Percentiles rank a stretch among this genome's conserved stretches.
phyloP scores from a whole-genome alignment of 2,888 invertebrate genomes.

The Amblyteles armatorius region DNA sequence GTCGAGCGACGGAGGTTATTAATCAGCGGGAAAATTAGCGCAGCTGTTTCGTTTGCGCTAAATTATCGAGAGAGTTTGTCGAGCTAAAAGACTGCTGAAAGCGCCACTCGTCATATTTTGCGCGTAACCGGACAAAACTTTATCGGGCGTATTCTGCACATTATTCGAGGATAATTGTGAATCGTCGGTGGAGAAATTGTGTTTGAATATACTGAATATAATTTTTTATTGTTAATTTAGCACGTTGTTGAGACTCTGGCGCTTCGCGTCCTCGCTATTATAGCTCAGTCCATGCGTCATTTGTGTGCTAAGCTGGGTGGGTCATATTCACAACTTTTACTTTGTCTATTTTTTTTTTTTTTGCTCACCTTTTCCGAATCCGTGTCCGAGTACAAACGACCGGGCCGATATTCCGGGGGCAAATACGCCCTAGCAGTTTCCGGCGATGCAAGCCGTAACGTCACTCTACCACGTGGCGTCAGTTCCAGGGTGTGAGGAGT shows the following conservation, averaged over 20 bases:
- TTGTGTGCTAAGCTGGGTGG: background rate
- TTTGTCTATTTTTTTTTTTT: conserved; percentile 18
- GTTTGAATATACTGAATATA: background rate
- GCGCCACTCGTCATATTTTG: background rate
- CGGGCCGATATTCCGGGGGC: conserved; percentile 86
- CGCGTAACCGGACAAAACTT: background rate
- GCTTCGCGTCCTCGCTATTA: too few species aligned
- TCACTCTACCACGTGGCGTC: conserved; percentile 86
- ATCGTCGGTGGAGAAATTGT: conserved; percentile 1
- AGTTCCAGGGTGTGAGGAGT: conserved; percentile 86
- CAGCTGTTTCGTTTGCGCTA: conserved; percentile 49
- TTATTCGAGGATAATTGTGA: background rate
- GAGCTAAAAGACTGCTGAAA: conserved; percentile 12
- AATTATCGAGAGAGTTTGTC: conserved; percentile 14
- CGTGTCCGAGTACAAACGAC: conserved; percentile 85
- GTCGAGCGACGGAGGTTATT: conserved; percentile 56
- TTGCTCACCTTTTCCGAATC: conserved; percentile 87
- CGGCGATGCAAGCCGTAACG: conserved; percentile 81
- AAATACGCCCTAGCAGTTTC: conserved; percentile 85
- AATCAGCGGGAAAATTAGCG: conserved; percentile 58
- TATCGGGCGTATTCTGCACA: background rate
- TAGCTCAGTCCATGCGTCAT: too few species aligned
- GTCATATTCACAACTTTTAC: background rate
- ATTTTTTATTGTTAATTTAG: background rate
- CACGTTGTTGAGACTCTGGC: too few species aligned